Conservation (phyloP, 2,888 invertebrate genomes). For the Sialis lutaria region DNA sequence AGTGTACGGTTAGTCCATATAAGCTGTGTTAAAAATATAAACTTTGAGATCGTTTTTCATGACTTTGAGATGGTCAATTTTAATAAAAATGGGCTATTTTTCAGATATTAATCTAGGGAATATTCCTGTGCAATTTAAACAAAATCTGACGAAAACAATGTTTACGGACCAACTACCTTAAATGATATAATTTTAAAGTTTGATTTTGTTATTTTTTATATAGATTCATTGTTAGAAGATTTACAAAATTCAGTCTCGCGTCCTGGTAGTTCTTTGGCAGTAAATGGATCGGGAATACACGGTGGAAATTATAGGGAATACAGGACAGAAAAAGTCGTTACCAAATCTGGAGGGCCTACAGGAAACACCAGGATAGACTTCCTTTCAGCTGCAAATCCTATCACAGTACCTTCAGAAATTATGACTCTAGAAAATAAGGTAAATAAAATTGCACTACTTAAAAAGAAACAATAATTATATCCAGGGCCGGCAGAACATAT, state of each 20-base stretch:
- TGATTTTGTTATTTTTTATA: constrained; percentile 2
- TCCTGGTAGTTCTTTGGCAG: constrained; percentile 21
- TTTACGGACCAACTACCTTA: too few relatives aligned
- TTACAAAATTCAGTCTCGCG: constrained; percentile 25
- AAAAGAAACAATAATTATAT: too few relatives aligned
- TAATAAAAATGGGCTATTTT: too few relatives aligned
- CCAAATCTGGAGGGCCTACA: constrained; percentile 2
- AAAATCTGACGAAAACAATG: too few relatives aligned
- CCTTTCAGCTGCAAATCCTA: constrained; percentile 21
- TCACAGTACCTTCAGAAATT: constrained; percentile 23
- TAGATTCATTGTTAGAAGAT: constrained; percentile 25
- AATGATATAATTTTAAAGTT: not conserved
- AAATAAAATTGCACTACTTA: not conserved
- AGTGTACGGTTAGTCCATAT: too few relatives aligned
- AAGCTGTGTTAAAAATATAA: too few relatives aligned
- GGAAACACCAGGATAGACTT: constrained; percentile 13
- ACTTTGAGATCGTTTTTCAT: too few relatives aligned
- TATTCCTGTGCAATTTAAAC: too few relatives aligned
- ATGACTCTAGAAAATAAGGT: constrained; percentile 11
- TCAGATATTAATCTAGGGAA: too few relatives aligned
- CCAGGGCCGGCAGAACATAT: too few relatives aligned
- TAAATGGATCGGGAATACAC: constrained; percentile 12
- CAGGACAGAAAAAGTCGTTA: constrained; percentile 11
- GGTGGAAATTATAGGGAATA: constrained; percentile 16
- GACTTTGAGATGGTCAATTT: too few relatives aligned